phyloP scores from a whole-genome alignment of 2,888 invertebrate species.

The Operophtera brumata region DNA sequence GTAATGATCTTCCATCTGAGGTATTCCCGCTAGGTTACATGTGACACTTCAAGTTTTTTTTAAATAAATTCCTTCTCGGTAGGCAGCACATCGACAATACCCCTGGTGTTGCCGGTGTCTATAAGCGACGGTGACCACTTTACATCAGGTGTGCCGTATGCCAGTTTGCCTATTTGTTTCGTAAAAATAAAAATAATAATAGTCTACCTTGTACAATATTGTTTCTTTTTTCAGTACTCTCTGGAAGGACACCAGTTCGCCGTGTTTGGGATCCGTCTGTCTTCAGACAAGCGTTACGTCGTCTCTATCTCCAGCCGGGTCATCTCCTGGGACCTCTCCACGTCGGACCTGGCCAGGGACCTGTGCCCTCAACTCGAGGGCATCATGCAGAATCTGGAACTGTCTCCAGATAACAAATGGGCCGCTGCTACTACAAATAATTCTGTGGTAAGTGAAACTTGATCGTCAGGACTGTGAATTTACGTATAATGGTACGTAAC shows the following conservation, averaged over 20 bases:
- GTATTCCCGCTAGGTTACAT: too few species aligned
- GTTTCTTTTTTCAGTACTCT: constrained; percentile 86
- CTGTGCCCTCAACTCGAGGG: constrained; percentile 95
- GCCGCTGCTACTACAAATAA: constrained; percentile 98
- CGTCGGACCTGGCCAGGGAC: constrained; percentile 96
- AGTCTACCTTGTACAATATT: too few species aligned
- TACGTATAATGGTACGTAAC: too few species aligned
- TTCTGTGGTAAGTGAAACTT: constrained; percentile 84
- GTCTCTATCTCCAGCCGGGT: constrained; percentile 98
- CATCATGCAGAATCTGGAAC: constrained; percentile 95
- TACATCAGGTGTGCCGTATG: too few species aligned
- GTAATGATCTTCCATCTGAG: too few species aligned
- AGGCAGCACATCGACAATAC: too few species aligned
- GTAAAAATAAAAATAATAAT: too few species aligned
- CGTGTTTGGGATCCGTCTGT: constrained; percentile 94
- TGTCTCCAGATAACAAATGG: constrained; percentile 97
- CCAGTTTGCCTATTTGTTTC: too few species aligned
- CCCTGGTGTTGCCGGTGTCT: too few species aligned
- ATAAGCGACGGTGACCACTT: too few species aligned
- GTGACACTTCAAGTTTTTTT: too few species aligned
- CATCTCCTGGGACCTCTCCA: constrained; percentile 97
- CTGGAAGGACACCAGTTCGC: constrained; percentile 99
- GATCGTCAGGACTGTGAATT: neutral
- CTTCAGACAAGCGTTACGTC: constrained; percentile 94
- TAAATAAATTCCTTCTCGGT: too few species aligned